Conservation (phyloP, 37 sponge, comb jelly and placozoan genomes). For the Corticium candelabrum region DNA sequence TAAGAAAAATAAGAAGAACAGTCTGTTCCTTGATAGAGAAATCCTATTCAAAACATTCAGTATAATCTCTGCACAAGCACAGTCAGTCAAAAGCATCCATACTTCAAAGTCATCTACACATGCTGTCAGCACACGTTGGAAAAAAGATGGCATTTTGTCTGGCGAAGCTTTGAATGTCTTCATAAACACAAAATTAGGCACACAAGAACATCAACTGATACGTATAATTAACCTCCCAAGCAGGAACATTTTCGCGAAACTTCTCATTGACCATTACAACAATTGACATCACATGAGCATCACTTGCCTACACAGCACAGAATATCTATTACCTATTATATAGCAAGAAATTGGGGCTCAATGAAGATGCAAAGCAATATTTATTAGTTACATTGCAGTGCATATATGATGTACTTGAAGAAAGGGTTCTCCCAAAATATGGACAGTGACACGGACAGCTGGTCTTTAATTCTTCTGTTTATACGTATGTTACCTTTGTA, state of each 20-base stretch:
- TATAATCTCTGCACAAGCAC: background rate
- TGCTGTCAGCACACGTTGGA: background rate
- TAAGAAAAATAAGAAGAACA: constrained; percentile 73
- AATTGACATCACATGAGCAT: constrained; percentile 75
- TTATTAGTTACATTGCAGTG: no score
- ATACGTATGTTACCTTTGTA: no score
- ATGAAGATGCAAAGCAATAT: no score
- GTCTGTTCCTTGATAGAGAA: constrained; percentile 67
- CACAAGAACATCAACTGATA: background rate
- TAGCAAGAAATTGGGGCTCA: no score
- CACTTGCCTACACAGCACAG: constrained; percentile 12
- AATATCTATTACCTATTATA: background rate
- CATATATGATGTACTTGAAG: no score
- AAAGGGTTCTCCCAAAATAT: no score
- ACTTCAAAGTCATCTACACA: background rate
- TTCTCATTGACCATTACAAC: constrained; percentile 95
- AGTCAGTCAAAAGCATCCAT: background rate
- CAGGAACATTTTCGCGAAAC: constrained; percentile 77
- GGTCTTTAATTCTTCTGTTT: no score
- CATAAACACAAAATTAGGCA: no score
- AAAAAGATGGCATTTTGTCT: constrained; percentile 22
- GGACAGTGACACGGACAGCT: no score
- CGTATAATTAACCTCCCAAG: constrained; percentile 61
- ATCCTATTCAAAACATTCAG: constrained; percentile 13
- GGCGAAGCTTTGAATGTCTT: constrained; percentile 34